Percentiles rank a stretch among this genome's conserved stretches.
phyloP scores from a whole-genome alignment of 2,113 vertebrate genomes.

The Crotophaga sulcirostris region DNA sequence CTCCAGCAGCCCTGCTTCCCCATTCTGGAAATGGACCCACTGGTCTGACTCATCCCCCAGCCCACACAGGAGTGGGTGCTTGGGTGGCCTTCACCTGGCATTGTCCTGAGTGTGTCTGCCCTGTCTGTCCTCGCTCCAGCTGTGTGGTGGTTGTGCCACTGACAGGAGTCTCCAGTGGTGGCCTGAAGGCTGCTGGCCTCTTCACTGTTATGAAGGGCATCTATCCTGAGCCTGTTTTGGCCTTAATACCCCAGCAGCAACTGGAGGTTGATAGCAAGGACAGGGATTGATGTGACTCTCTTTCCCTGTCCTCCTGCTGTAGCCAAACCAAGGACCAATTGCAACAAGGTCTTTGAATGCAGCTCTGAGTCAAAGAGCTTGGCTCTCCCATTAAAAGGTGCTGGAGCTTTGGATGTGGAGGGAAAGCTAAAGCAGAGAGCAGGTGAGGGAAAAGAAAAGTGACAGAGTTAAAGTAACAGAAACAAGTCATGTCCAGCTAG shows the following conservation, averaged over 20 bases:
- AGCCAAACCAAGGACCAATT: neutral
- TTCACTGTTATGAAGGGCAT: neutral
- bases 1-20: constrained; percentile 22
- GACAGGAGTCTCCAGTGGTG: neutral
- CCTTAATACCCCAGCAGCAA: neutral
- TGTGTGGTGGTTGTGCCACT: neutral
- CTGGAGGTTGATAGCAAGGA: neutral
- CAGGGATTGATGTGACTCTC: neutral
- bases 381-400: neutral
- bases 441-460: neutral
- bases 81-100: neutral
- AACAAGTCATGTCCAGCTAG: neutral
- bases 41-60: neutral
- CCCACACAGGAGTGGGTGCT: neutral
- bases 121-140: neutral
- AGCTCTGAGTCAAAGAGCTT: neutral
- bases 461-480: neutral
- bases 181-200: neutral
- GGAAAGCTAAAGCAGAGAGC: neutral
- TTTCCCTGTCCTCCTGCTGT: neutral
- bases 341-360: neutral
- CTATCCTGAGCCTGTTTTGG: neutral
- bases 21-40: neutral
- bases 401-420: neutral
- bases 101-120: neutral